A percentile compares a stretch with the other conserved stretches of the same genome.
These are phyloP conservation scores for Parazoanthus atlanticus DNA, from an alignment of 92 coral and sea anemone species.

Conservation along the genomic window DNA sequence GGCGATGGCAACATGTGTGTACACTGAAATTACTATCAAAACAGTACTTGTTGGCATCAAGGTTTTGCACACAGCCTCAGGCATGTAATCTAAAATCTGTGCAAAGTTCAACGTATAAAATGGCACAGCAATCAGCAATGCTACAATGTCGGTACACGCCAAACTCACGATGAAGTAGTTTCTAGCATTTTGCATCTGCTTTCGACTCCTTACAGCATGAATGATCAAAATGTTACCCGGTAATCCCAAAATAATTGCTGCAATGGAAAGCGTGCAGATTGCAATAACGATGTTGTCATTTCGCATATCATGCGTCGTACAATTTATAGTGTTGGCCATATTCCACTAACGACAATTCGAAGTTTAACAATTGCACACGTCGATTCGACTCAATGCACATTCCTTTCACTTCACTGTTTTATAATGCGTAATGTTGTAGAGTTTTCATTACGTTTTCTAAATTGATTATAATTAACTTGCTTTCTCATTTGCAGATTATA, in stretches of 20 bases:
- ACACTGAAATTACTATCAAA: neutral
- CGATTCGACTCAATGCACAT: no score
- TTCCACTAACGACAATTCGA: no score
- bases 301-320: neutral
- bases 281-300: no score
- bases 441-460: no score
- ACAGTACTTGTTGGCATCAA: neutral
- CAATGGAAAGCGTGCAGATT: neutral
- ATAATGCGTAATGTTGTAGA: no score
- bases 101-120: neutral
- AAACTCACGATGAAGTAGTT: neutral
- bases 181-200: neutral
- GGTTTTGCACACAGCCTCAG: neutral
- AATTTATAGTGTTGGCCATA: neutral
- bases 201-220: neutral
- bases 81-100: neutral
- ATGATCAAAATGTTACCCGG: neutral
- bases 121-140: neutral
- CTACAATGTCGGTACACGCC: neutral
- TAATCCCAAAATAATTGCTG: neutral
- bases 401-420: no score
- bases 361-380: no score
- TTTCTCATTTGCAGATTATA: no score
- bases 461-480: no score
- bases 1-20: slow-evolving; percentile 2